A percentile compares a stretch with the other conserved stretches of the same genome.
Evolutionary conservation across 2,797 vertebrate species (phyloP).

Genomic region (Acanthurus leucopareius): DNA sequence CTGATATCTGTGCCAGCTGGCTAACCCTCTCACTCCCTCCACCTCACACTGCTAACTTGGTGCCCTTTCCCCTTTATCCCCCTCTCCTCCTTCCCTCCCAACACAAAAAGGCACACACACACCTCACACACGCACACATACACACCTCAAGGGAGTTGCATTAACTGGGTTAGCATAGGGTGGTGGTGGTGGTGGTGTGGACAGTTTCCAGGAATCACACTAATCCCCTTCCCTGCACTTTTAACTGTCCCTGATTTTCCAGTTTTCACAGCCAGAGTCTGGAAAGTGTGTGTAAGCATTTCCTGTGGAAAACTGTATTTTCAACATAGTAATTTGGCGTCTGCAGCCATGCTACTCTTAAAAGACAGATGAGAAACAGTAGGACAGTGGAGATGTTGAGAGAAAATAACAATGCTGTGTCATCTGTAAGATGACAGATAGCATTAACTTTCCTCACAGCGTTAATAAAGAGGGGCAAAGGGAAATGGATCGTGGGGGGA

Average conservation of each 20-base stretch:
- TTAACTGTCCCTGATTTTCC: constrained; percentile 63
- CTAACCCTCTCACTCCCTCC: constrained; percentile 41
- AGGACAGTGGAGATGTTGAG: neutral
- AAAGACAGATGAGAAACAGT: constrained; percentile 19
- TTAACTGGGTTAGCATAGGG: constrained; percentile 12
- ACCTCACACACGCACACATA: constrained; percentile 7
- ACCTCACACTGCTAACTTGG: constrained; percentile 35
- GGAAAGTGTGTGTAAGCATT: constrained; percentile 59
- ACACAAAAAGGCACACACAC: neutral
- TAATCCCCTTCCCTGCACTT: constrained; percentile 29
- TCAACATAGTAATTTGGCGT: constrained; percentile 18
- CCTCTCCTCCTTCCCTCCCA: too few species aligned
- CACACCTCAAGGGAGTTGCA: constrained; percentile 21
- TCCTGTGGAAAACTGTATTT: constrained; percentile 66
- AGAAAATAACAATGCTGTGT: constrained; percentile 20
- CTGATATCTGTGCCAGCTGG: constrained; percentile 58
- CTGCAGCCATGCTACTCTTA: constrained; percentile 30
- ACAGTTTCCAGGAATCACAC: constrained; percentile 55
- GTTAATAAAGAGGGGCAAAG: constrained; percentile 7
- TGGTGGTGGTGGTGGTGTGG: constrained; percentile 36
- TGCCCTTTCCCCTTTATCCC: constrained; percentile 51
- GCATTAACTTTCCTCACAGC: constrained; percentile 10
- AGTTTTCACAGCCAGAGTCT: constrained; percentile 55
- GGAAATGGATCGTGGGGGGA: constrained; percentile 1
- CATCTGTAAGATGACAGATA: constrained; percentile 23